These are phyloP conservation scores for Busseola fusca DNA, from an alignment of 2,888 invertebrate genomes.

Conservation along the genomic window DNA sequence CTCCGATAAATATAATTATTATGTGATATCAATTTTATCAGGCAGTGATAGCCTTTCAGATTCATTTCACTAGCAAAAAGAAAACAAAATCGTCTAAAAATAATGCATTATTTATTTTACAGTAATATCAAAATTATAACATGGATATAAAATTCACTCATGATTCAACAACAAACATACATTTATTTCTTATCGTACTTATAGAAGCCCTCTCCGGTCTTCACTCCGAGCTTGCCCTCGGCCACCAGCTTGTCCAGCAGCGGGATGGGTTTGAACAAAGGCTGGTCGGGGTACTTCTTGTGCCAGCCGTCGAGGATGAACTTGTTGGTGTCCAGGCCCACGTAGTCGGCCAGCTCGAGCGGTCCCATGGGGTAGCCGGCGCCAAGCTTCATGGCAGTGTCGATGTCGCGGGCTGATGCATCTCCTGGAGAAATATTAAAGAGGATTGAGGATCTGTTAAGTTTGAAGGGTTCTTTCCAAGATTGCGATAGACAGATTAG, in stretches of 20 bases:
- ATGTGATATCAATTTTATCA: background rate
- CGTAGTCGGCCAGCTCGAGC: slow-evolving; percentile 95
- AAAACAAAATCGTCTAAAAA: slow-evolving; percentile 23
- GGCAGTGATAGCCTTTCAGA: background rate
- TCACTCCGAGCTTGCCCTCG: slow-evolving; percentile 94
- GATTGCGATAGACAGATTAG: background rate
- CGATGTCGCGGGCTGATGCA: slow-evolving; percentile 93
- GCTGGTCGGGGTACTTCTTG: slow-evolving; percentile 81
- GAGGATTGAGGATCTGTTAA: background rate
- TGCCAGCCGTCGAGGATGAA: slow-evolving; percentile 95
- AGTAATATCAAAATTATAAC: slow-evolving; percentile 26
- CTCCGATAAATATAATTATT: background rate
- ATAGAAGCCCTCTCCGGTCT: slow-evolving; percentile 95
- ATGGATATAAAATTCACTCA: slow-evolving; percentile 39
- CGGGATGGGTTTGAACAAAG: slow-evolving; percentile 71
- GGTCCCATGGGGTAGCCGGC: slow-evolving; percentile 97
- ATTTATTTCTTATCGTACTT: slow-evolving; percentile 88
- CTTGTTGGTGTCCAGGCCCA: slow-evolving; percentile 94
- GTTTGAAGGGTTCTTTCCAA: background rate
- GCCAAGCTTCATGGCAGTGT: slow-evolving; percentile 97
- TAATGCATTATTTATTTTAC: slow-evolving; percentile 29
- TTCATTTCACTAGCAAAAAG: slow-evolving; percentile 5
- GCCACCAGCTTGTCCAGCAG: slow-evolving; percentile 91
- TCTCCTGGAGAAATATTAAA: slow-evolving; percentile 84
- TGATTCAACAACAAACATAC: slow-evolving; percentile 41